These are phyloP conservation scores for Neoarius graeffei DNA, from an alignment of 2,113 vertebrate genomes.

Conservation along the genomic window DNA sequence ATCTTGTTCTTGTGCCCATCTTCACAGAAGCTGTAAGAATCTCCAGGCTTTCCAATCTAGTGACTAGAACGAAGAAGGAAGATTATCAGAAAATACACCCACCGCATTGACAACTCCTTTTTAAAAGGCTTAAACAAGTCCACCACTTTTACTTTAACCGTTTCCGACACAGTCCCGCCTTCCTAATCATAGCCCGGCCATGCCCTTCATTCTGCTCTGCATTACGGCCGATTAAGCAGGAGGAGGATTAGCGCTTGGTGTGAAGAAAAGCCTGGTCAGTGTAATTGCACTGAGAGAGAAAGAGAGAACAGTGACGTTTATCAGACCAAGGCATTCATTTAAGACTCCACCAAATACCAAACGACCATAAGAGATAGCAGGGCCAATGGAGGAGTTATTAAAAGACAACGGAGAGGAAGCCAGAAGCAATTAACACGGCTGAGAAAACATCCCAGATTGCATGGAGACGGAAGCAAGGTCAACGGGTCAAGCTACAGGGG, in stretches of 20 bases:
- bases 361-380: not conserved
- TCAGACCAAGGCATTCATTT: slow-evolving; percentile 31
- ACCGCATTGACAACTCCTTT: not conserved
- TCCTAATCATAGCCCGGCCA: slow-evolving; percentile 17
- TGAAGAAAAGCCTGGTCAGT: slow-evolving; percentile 33
- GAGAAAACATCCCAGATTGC: not conserved
- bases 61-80: not conserved
- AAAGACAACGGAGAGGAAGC: not conserved
- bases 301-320: slow-evolving; percentile 35
- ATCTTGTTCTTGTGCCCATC: not conserved
- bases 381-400: not conserved
- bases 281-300: slow-evolving; percentile 1
- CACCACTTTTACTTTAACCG: not conserved
- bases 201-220: slow-evolving; percentile 32
- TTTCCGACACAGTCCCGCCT: not conserved
- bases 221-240: slow-evolving; percentile 28
- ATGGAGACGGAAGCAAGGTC: not conserved
- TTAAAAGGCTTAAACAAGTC: slow-evolving; percentile 18
- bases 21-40: not conserved
- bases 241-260: slow-evolving; percentile 18
- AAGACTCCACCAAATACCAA: slow-evolving; percentile 26
- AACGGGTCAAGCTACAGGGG: not conserved
- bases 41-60: not conserved
- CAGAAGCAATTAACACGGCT: slow-evolving; percentile 21
- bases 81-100: slow-evolving; percentile 11